phyloP scores from a whole-genome alignment of 2,113 vertebrate species.

The Etheostoma cragini region DNA sequence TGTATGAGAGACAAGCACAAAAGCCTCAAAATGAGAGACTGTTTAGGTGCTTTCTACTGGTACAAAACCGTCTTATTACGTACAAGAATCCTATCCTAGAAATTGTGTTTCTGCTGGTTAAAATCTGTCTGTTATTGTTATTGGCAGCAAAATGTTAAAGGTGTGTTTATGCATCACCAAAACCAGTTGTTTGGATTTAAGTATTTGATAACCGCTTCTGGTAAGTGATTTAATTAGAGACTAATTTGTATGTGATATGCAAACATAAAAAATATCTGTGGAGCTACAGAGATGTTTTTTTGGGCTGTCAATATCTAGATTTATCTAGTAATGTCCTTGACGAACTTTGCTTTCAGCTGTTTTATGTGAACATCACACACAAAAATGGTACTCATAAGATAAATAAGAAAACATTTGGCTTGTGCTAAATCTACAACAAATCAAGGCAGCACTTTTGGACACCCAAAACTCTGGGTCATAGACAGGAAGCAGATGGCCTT shows the following conservation, averaged over 20 bases:
- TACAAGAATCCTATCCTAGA: constrained; percentile 24
- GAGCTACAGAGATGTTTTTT: background rate
- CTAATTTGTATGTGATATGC: background rate
- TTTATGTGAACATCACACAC: background rate
- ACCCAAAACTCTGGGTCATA: constrained; percentile 57
- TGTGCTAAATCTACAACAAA: constrained; percentile 18
- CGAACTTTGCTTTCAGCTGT: background rate
- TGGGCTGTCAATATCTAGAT: background rate
- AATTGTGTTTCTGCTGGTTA: background rate
- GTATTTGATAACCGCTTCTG: background rate
- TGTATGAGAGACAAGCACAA: constrained; percentile 65
- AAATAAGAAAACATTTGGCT: constrained; percentile 10
- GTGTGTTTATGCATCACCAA: background rate
- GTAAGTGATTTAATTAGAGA: background rate
- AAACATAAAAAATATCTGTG: background rate
- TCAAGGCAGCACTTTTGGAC: constrained; percentile 37
- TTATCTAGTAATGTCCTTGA: background rate
- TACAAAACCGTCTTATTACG: constrained; percentile 1
- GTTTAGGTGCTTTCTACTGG: constrained; percentile 54
- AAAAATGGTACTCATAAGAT: background rate
- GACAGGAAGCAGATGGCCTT: constrained; percentile 75
- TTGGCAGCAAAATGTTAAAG: background rate
- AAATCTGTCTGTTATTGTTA: background rate
- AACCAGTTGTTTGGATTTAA: background rate
- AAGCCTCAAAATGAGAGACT: constrained; percentile 26